Conservation (phyloP, 2,888 invertebrate species). For the Blastobasis adustella region DNA sequence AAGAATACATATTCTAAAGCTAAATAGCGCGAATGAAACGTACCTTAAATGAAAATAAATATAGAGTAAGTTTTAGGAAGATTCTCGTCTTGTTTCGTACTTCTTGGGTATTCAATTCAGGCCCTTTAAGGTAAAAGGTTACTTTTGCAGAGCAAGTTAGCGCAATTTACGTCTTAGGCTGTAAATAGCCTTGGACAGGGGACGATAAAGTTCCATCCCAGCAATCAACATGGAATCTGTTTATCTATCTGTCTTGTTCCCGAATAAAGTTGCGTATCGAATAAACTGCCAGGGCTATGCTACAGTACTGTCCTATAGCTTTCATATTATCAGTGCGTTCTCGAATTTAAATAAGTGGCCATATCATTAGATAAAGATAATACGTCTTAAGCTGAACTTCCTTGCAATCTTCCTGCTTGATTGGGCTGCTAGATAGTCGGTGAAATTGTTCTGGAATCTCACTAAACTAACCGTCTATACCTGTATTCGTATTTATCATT, state of each 20-base stretch:
- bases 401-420: constrained; percentile 26
- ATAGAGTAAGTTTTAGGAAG: background rate
- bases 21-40: constrained; percentile 38
- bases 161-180: too few species aligned
- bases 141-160: too few species aligned
- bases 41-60: constrained; percentile 39
- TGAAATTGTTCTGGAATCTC: too few species aligned
- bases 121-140: too few species aligned
- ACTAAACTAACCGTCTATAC: too few species aligned
- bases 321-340: constrained; percentile 17
- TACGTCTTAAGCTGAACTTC: constrained; percentile 30
- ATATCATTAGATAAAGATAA: constrained; percentile 44
- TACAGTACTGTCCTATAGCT: background rate
- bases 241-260: too few species aligned
- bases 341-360: constrained; percentile 46
- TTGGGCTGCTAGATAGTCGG: background rate
- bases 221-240: too few species aligned
- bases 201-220: too few species aligned
- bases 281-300: too few species aligned
- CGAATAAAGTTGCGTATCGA: too few species aligned
- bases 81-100: background rate
- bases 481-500: too few species aligned
- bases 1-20: background rate
- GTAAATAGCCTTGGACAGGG: too few species aligned
- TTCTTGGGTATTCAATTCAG: background rate